Base-by-base conservation (phyloP, 2,888 invertebrate species). In the Amphipoea lucens region DNA sequence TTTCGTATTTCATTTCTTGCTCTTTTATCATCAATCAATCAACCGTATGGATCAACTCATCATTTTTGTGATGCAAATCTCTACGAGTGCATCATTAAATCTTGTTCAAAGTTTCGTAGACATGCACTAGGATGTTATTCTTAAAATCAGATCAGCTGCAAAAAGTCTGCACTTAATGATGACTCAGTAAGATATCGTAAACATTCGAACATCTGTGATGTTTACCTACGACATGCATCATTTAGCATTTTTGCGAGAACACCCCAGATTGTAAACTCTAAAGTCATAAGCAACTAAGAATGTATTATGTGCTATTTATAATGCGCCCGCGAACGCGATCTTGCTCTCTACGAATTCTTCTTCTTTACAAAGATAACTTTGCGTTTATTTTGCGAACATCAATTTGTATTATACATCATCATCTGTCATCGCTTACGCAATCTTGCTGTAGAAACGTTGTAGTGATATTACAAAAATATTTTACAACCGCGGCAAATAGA, bases 391-490 rank as follows among this genome's bases (percentile, higher is more conserved):
- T 29, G 48, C 42, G 42, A 51, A 67, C 63, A 81, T 51, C 48
- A 70, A 23, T 81, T 66, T 76, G 29, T 51, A 62, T 54, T 4
- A 81, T n/a, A 36, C 60, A 74, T 71, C 63, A 45, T 51, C 45
- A 48, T 85, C 82, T 72, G 48, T 82, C 82, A 60, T 67, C 76
- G 66, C 76, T 67, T 42, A 62, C 48, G 60, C 54, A 72, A 69
- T 81, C 17, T 29, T 11, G 40, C 42, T 75, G 45, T 69, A 62
- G 72, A 17, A 68, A 65, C 54, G 40, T 36, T 75, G 23, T 23
- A 54, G 36, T 45, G 60, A 70, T 70, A 62, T 57, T 54, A 54
- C 48, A 69, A 51, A 45, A 63, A 60, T 65, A 84, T 48, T 74
- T 73, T 71, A 12, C 40, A 51, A 82, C 5, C 36, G n/a, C 17